phyloP scores from a whole-genome alignment of 2,113 vertebrate genomes.

The Ginglymostoma cirratum region DNA sequence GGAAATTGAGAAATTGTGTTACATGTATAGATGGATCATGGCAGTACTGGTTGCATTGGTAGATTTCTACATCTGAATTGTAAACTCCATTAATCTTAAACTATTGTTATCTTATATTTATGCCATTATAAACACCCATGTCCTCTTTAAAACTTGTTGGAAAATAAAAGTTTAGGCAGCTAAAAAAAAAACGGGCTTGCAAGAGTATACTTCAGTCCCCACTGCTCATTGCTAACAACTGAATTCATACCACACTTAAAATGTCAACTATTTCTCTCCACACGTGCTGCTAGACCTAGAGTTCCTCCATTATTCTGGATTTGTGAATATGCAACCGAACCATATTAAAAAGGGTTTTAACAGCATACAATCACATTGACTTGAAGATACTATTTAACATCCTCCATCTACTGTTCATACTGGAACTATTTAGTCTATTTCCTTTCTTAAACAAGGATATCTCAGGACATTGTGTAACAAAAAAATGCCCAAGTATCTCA shows the following conservation, averaged over 20 bases:
- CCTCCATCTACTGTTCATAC: background rate
- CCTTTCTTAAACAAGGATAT: background rate
- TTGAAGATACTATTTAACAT: background rate
- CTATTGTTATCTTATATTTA: background rate
- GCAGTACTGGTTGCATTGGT: background rate
- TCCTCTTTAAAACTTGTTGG: background rate
- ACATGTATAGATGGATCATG: no score
- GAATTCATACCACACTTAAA: background rate
- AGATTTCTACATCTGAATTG: background rate
- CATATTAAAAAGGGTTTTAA: background rate
- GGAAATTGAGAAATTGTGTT: no score
- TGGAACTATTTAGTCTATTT: background rate
- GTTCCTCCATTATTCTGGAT: background rate
- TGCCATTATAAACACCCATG: background rate
- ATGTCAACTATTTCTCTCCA: no score
- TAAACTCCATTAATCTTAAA: background rate
- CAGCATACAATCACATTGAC: background rate
- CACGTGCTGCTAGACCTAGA: no score
- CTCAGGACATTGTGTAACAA: background rate
- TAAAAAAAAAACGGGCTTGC: background rate
- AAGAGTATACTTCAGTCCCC: background rate
- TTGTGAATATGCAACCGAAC: background rate
- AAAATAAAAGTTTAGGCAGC: background rate
- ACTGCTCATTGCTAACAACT: background rate
- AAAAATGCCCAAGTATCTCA: background rate